Conservation (phyloP, 2,888 invertebrate species). For the Ochropleura leucogaster region DNA sequence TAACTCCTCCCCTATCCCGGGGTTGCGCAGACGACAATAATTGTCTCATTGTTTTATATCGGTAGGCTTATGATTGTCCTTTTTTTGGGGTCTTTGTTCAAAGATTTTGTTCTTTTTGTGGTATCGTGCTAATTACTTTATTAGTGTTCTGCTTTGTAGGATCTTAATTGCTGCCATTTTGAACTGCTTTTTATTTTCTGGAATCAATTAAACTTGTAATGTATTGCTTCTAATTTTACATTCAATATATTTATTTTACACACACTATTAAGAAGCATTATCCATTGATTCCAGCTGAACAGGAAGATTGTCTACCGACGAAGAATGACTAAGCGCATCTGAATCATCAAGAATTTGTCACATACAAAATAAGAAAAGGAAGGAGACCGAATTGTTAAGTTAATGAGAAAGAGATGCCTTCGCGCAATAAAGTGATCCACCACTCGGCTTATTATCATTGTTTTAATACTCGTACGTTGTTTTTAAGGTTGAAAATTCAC, state of each 20-base stretch:
- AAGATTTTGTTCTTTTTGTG: slow-evolving; percentile 34
- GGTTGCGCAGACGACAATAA: slow-evolving; percentile 78
- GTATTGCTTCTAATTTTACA: not conserved
- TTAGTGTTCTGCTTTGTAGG: slow-evolving; percentile 5
- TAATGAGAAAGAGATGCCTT: slow-evolving; percentile 60
- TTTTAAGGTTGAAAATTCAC: slow-evolving; percentile 43
- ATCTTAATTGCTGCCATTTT: not conserved
- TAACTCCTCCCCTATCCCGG: slow-evolving; percentile 68
- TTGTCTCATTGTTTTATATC: slow-evolving; percentile 86
- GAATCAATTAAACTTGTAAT: not conserved
- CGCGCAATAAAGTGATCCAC: slow-evolving; percentile 63
- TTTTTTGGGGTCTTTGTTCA: slow-evolving; percentile 48
- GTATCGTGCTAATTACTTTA: slow-evolving; percentile 44
- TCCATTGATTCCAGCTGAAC: fast-evolving
- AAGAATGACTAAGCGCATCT: slow-evolving; percentile 11
- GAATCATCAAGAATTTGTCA: slow-evolving; percentile 61
- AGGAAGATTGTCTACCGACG: not conserved
- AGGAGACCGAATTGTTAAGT: slow-evolving; percentile 42
- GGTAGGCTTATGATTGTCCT: slow-evolving; percentile 67
- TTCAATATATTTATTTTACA: too few relatives aligned
- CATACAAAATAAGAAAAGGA: slow-evolving; percentile 25
- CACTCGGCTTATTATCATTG: slow-evolving; percentile 64
- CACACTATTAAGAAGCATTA: not conserved
- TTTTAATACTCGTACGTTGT: slow-evolving; percentile 68
- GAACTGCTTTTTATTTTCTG: not conserved